Base-by-base conservation (phyloP, 2,113 vertebrate species). In the Elephas maximus region DNA sequence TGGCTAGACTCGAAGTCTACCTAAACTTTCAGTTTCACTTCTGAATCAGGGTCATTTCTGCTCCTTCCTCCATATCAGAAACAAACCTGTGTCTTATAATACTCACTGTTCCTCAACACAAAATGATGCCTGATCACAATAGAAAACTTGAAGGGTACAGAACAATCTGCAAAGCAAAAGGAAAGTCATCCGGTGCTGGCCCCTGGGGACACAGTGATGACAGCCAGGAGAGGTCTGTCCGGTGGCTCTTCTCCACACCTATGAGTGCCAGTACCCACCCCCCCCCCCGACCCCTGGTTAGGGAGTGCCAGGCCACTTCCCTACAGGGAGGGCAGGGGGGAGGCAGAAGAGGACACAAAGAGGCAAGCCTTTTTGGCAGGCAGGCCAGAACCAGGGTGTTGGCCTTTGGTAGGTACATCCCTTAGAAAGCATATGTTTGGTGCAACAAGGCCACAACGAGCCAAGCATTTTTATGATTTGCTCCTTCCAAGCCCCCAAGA, bases 321-420 rank as follows among this genome's bases (percentile, higher is more conserved):
- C 24, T 28, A 2, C 14, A 9, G 5, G 21, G 18, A 28, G 60
- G 57, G 2, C 14, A 9, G 5, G 21, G 18, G n/a, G 60, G 57
- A 21, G 45, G 10, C 5, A 8, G 67, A 79, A 28, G 73, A 85
- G 28, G 45, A 33, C 6, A 1, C 7, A 44, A 33, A 24, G 60
- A 12, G 14, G 2, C 1, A 11, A 71, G 88, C 17, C 63, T 3
- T 69, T 15, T 24, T 88, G 60, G 84, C 11, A 45, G 90, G 41
- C 4, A 1, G 74, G 37, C 67, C 6, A 74, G 37, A 26, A 37
- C 48, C 23, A 15, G 53, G 65, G 45, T 18, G 0, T 33, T 2
- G n/a, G 73, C 78, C 85, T 24, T 30, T 3, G 41, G 41, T 0
- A 0, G 41, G 41, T 0, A 0, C 33, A 2, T n/a, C 44, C 37